Evolutionary conservation across 2,113 vertebrate genomes (phyloP), one percentile per base, ranked within the genome.

Genomic region (Phrynocephalus versicolor): DNA sequence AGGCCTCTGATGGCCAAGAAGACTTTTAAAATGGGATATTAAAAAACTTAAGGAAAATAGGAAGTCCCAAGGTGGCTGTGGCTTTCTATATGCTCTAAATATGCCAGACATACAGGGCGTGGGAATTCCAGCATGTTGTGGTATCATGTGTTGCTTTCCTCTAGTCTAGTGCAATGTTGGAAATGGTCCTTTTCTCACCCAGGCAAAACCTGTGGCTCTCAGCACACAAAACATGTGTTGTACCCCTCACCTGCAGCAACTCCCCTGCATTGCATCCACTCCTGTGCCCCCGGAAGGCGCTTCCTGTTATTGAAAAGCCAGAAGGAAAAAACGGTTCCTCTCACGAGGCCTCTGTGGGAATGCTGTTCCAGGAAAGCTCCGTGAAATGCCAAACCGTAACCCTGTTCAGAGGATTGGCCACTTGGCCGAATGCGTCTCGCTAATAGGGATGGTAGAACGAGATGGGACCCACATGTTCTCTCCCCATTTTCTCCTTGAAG

Each of bases 401-500:
- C 84, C 15, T 6, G 4, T 45, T 71, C 45, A 51, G 82, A 81
- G 83, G 72, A 84, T 76, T 90, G 74, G 78, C 0, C 0, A 14
- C 7, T 62, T n/a, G 83, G 62, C 58, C 71, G n/a, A 39, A 39
- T 1, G 72, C 8, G 39, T 74, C 70, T n/a, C 27, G 76, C 55
- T 58, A 74, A 65, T 82, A 41, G n/a, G 45, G 83, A 64, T 88
- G 89, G n/a, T 72, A 78, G 62, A 80, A 71, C 57, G 60, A 84
- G 86, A 86, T 65, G 33, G 35, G 25, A 25, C 64, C 70, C 10
- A 79, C 73, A 83, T 88, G 39, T 87, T 89, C 85, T 77, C 60
- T 57, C 75, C 79, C 57, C n/a, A 81, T 51, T 89, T 92, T 79
- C 41, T 73, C 51, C 86, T 89, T 84, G 45, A 82, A 82, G 75